Base-by-base conservation (phyloP, 1,140 invertebrate genomes). In the Cotesia chilonis region DNA sequence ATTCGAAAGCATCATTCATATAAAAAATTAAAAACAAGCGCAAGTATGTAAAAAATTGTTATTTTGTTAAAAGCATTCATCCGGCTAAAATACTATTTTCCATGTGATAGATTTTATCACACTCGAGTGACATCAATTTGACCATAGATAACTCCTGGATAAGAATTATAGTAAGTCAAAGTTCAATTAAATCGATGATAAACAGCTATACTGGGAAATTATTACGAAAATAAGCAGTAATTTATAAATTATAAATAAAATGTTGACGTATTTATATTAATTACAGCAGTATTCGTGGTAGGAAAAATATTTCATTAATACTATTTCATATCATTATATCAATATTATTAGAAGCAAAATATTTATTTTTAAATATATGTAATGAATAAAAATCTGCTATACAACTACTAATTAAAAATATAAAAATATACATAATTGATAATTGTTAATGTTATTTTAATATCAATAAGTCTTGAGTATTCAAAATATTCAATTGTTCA, bases 121-220 rank as follows among this genome's bases (percentile, higher is more conserved):
- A 52, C 7, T 57, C 59, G 28, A 69, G 52, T 69, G 54, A 55
- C 54, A 60, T 57, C 14, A 69, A 47, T 69, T 60, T 69, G 55
- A 69, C 68, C 68, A 38, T 37, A 60, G 68, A 69, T 69, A 69
- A 20, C 68, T 55, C 17, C 6, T 1, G 35, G 68, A 36, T 55
- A 69, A 59, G 57, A 69, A 10, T 20, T 36, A 41, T 28, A 41
- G 35, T 60, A 57, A 20, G 68, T 69, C 68, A 69, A 69, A 69
- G 68, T 36, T 60, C 68, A 69, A 7, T 28, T 28, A 28, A 28
- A 60, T 20, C 3, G 37, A 69, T 59, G 38, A 41, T 41, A 60
- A 59, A 37, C 4, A 55, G n/a, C 14, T 28, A 14, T 55, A 68
- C 51, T 3, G 51, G 57, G 63, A 41, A 14, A 47, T 51, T 28